Evolutionary conservation across 1,140 invertebrate species (phyloP), one percentile per base, ranked within the genome.

Genomic region (Drosophila tristis): DNA sequence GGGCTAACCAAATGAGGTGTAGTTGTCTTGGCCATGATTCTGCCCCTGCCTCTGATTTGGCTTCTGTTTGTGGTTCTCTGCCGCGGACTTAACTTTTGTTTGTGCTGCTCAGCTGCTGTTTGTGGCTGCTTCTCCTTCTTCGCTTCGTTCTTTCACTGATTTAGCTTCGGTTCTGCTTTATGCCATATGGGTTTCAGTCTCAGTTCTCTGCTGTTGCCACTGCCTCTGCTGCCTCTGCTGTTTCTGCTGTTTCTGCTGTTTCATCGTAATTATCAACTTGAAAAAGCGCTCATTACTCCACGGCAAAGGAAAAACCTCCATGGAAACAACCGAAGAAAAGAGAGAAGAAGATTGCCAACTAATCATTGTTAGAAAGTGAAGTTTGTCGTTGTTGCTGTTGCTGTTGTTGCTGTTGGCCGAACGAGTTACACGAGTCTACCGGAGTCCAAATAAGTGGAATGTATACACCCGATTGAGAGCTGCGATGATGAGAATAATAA

Each of bases 211-310:
- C 35, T 39, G 8, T 39, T 58, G 20, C 20, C 20, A 20, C 20
- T 20, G 20, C 43, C 20, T 20, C 58, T 35, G 13, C 16, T 29
- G 48, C 77, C 86, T 89, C 45, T 87, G 82, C 82, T 64, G 62
- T 31, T 15, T 20, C 58, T 26, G 13, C 23, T 35, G 44, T 80
- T 85, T 89, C 45, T 87, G 82, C 82, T 64, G 62, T 79, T 86
- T 87, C 82, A 87, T 87, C 84, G 79, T 89, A 87, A 87, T 87
- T 87, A 87, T 87, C 70, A 87, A 82, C 82, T 87, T 70, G 79
- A 86, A 87, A 82, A 82, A 87, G 71, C 66, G 74, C 81, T 85
- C 81, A 86, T 85, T 85, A 86, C 74, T 55, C 44, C 47, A 35
- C 43, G 44, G 51, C 50, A 2, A 48, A 55, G 48, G 43, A 44